phyloP scores from a whole-genome alignment of 2,113 vertebrate species.

The Actenoides lindsayi region DNA sequence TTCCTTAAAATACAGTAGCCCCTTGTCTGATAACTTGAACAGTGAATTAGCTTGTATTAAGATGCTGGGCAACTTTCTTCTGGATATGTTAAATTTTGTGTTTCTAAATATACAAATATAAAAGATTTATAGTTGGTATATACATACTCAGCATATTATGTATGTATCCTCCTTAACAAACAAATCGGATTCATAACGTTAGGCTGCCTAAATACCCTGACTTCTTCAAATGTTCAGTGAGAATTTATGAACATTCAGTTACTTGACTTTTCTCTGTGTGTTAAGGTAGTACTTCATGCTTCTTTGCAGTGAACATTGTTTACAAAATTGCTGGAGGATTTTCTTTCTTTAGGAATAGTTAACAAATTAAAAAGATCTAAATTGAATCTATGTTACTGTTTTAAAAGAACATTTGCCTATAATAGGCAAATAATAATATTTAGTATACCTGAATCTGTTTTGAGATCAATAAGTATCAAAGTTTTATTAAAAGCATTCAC shows the following conservation, averaged over 20 bases:
- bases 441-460: not conserved
- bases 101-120: conserved; percentile 42
- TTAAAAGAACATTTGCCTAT: not conserved
- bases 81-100: conserved; percentile 54
- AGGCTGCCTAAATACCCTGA: not conserved
- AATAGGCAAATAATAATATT: not conserved
- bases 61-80: conserved; percentile 48
- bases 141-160: conserved; percentile 33
- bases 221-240: conserved; percentile 31
- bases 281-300: not conserved
- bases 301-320: conserved; percentile 4
- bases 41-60: conserved; percentile 58
- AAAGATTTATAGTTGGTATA: conserved; percentile 23
- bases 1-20: conserved; percentile 37
- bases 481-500: not conserved
- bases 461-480: not conserved
- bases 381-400: not conserved
- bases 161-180: conserved; percentile 1
- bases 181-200: not conserved
- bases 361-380: not conserved
- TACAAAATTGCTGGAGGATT: not conserved
- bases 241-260: not conserved
- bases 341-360: not conserved
- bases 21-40: conserved; percentile 29
- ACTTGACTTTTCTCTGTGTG: not conserved